Evolutionary conservation across 1,140 invertebrate genomes (phyloP), one percentile per base, ranked within the genome.

Genomic region (Pseudomyrmex flavicornis): DNA sequence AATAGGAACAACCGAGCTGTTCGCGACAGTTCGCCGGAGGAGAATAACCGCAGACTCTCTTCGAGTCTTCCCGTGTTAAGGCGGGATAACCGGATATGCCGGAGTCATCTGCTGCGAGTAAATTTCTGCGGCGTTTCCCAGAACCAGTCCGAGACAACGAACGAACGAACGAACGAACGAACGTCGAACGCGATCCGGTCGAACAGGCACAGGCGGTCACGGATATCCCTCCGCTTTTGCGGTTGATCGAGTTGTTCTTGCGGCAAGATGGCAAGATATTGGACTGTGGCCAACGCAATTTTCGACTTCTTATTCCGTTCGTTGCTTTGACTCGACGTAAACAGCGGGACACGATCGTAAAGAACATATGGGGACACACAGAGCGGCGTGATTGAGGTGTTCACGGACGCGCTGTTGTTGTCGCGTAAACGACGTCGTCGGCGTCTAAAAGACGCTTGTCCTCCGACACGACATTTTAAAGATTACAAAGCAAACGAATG

Each of bases 21-120:
- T 75, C 68, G 75, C 83, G 85, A 88, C 86, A 84, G 82, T 68
- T 77, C 86, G 58, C 56, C 85, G 50, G 70, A 44, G 82, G 59
- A 70, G 82, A 88, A 88, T 87, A 88, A 88, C 74, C 85, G 85
- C 72, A 72, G 65, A 54, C 35, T 35, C 35, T 35, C 72, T 79
- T 68, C 82, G 82, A 61, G 5, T 35, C 35, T 35, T 35, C 35
- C 44, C 46, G 44, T 76, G 86, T 88, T 72, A 76, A 63, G 73
- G 54, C 79, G 56, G 75, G 50, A 52, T 10, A 61, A 26, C 48
- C 48, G 84, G 65, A 87, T 76, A 79, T 84, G 22, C 74, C 82
- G 35, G 82, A 84, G 73, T 87, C 86, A 83, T 83, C 85, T 84
- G 85, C 75, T 75, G 44, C 69, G 85, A 84, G 68, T 84, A 88